phyloP scores from a whole-genome alignment of 1,140 invertebrate genomes.

The Drosophila mauritiana region DNA sequence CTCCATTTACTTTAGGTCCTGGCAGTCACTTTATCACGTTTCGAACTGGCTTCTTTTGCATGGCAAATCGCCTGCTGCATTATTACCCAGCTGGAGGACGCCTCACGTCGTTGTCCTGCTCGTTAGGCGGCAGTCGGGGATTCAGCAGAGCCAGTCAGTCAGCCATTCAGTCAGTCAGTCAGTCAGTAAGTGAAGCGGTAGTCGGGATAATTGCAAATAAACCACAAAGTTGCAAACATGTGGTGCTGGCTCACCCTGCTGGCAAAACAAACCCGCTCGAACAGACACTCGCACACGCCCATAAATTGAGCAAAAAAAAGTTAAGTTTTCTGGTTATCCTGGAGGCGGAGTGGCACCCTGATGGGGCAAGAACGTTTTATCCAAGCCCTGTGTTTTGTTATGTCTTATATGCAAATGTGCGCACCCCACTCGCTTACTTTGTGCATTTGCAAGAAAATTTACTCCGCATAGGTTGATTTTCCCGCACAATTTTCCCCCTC shows the following conservation, averaged over 20 bases:
- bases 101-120: slow-evolving; percentile 63
- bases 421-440: slow-evolving; percentile 36
- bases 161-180: slow-evolving; percentile 11
- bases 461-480: slow-evolving; percentile 67
- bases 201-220: slow-evolving; percentile 80
- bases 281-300: slow-evolving; percentile 32
- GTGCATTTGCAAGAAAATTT: slow-evolving; percentile 66
- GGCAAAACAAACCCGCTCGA: slow-evolving; percentile 9
- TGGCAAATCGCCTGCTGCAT: slow-evolving; percentile 68
- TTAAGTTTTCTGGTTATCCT: slow-evolving; percentile 59
- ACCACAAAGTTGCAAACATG: slow-evolving; percentile 81
- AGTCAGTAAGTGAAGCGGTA: slow-evolving; percentile 44
- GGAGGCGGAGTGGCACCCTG: slow-evolving; percentile 23
- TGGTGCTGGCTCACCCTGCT: slow-evolving; percentile 54
- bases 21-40: slow-evolving; percentile 74
- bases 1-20: slow-evolving; percentile 4
- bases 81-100: slow-evolving; percentile 46
- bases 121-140: slow-evolving; percentile 31
- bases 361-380: slow-evolving; percentile 65
- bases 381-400: slow-evolving; percentile 56
- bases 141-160: slow-evolving; percentile 18
- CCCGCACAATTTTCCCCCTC: slow-evolving; percentile 15
- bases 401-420: slow-evolving; percentile 78
- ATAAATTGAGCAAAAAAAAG: slow-evolving; percentile 51
- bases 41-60: slow-evolving; percentile 66